phyloP scores from a whole-genome alignment of 2,888 invertebrate genomes.

The Machimus atricapillus region DNA sequence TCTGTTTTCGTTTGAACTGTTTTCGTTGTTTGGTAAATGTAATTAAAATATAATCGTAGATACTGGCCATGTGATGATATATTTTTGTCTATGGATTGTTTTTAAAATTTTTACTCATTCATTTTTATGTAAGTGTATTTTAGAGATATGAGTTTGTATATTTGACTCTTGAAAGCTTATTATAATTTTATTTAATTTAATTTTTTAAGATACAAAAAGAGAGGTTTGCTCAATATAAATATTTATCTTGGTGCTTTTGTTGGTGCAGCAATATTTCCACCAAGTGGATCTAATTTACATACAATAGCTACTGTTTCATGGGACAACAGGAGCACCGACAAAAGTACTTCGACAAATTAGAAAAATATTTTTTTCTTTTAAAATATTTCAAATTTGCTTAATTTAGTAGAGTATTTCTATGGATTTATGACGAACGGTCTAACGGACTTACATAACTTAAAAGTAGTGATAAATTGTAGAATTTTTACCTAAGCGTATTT shows the following conservation, averaged over 20 bases:
- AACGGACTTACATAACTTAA: background rate
- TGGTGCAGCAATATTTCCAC: background rate
- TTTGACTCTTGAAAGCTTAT: conserved; percentile 30
- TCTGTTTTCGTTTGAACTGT: background rate
- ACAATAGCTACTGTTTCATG: background rate
- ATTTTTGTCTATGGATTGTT: background rate
- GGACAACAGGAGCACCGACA: background rate
- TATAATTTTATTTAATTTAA: background rate
- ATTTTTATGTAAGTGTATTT: conserved; percentile 28
- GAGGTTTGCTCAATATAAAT: background rate
- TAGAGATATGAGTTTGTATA: conserved; percentile 40
- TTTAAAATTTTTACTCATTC: conserved; percentile 4
- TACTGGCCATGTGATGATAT: conserved; percentile 19
- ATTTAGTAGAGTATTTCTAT: conserved; percentile 6
- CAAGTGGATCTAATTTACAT: background rate
- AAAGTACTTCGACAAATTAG: background rate
- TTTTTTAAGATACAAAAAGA: background rate
- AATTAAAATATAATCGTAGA: conserved; percentile 21
- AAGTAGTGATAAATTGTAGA: conserved; percentile 17
- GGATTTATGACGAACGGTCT: background rate
- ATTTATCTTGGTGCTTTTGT: background rate
- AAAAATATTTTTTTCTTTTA: background rate
- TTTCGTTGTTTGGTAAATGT: background rate
- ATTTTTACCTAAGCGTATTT: conserved; percentile 19
- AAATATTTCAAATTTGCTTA: conserved; percentile 15